Evolutionary conservation across 1,140 invertebrate genomes (phyloP), one percentile per base, ranked within the genome.

Genomic region (Pygmarrhopalites habei): DNA sequence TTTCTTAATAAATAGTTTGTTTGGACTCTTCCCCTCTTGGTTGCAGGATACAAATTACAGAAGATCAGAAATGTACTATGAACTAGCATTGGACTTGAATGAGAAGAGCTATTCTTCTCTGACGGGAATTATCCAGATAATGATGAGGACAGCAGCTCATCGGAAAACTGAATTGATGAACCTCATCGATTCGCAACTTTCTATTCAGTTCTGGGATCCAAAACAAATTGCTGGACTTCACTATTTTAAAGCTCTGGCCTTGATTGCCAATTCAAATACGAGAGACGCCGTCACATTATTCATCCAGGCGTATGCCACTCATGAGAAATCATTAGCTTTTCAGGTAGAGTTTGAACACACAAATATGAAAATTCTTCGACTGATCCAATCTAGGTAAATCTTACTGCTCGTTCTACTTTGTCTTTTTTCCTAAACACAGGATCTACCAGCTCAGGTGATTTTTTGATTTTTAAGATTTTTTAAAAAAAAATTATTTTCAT

Each of bases 61-160:
- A 21, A 10, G 51, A 32, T 21, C 51, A 29, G 51, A 55, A 23
- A 55, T 28, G 51, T 55, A 55, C 26, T 55, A 55, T 21, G 51
- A 55, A 15, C 29, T 55, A 15, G 25, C 51, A 19, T 28, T 55
- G 5, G 26, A 55, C 10, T 10, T 15, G 26, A 55, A 55, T 32
- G 51, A 28, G 5, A 55, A 32, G 21, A 55, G 21, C 29, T 55
- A 28, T 23, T 32, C 51, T 10, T 28, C 51, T 26, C 26, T 55
- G 14, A 12, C 21, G 51, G 51, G 17, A 10, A 55, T 29, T 15
- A 55, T 55, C 26, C 51, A 55, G 51, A 7, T 55, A 21, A 28
- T 28, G 29, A 28, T 55, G 23, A 21, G 51, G 15, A 32, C 4
- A 5, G 51, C 21, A 26, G 29, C 26, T 10, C 29, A 10, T 7